Evolutionary conservation across 2,888 invertebrate genomes (phyloP).

Genomic region (Thelaira solivaga): DNA sequence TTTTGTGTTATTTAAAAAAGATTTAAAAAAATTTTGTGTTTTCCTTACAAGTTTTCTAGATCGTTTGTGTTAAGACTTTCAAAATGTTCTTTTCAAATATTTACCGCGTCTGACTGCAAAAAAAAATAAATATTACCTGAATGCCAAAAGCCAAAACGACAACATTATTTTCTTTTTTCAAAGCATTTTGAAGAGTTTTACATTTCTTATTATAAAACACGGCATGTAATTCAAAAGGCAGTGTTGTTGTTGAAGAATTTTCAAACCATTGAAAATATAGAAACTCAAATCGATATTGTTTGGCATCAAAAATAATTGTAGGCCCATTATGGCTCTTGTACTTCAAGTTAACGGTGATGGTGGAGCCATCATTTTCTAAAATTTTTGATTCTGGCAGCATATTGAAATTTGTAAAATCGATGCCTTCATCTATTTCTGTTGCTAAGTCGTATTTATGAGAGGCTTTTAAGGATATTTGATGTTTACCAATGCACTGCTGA

Average conservation of each 20-base stretch:
- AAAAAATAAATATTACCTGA: no score
- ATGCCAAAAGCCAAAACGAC: constrained; percentile 1
- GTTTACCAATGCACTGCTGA: constrained; percentile 23
- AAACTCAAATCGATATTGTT: constrained; percentile 15
- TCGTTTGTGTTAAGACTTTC: no score
- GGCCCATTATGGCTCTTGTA: neutral
- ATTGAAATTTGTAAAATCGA: neutral
- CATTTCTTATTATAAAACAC: constrained; percentile 18
- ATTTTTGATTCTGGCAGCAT: neutral
- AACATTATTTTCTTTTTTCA: neutral
- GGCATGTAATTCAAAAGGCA: constrained; percentile 18
- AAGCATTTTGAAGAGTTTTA: neutral
- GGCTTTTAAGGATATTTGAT: neutral
- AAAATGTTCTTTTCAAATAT: no score
- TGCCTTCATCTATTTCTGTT: neutral
- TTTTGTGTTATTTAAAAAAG: no score
- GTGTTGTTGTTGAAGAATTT: neutral
- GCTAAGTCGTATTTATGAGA: neutral
- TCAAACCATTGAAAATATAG: constrained; percentile 24
- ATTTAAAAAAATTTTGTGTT: no score
- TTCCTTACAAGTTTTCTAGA: no score
- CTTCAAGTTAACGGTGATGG: neutral
- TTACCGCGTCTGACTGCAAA: no score
- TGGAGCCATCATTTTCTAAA: constrained; percentile 7
- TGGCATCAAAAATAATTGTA: neutral